phyloP scores from a whole-genome alignment of 92 coral and sea anemone species.

The Blastomussa wellsi region DNA sequence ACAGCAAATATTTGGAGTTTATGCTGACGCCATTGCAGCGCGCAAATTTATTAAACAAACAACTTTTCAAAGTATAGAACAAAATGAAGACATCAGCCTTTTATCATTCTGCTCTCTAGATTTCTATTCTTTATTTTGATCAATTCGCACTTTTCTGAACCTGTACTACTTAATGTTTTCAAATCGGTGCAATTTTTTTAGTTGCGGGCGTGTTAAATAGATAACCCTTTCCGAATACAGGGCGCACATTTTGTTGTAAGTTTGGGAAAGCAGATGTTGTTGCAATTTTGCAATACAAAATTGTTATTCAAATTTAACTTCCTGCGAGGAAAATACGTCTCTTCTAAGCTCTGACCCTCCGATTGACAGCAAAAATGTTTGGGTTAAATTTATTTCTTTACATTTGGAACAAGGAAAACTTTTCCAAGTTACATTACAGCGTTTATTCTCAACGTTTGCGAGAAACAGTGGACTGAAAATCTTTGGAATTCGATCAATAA shows the following conservation, averaged over 20 bases:
- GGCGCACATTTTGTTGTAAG: neutral
- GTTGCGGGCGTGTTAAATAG: neutral
- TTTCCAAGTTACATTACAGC: neutral
- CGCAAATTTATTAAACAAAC: neutral
- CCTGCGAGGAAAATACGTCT: neutral
- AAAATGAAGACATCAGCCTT: neutral
- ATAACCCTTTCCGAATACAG: neutral
- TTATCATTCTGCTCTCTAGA: neutral
- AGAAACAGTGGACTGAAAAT: neutral
- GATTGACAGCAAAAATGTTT: neutral
- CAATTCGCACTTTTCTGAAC: neutral
- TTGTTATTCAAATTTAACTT: conserved; percentile 29
- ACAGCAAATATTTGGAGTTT: neutral
- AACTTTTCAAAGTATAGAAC: neutral
- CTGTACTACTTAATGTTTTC: neutral
- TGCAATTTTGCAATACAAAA: neutral
- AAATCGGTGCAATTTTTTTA: neutral
- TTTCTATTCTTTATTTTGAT: neutral
- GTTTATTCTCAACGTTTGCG: neutral
- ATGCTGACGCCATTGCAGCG: neutral
- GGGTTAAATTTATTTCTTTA: neutral
- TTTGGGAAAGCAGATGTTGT: neutral
- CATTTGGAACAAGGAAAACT: neutral
- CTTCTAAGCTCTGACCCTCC: neutral
- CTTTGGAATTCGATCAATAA: neutral